Conservation (phyloP, 2,888 invertebrate genomes). For the Mycalesis mineus region DNA sequence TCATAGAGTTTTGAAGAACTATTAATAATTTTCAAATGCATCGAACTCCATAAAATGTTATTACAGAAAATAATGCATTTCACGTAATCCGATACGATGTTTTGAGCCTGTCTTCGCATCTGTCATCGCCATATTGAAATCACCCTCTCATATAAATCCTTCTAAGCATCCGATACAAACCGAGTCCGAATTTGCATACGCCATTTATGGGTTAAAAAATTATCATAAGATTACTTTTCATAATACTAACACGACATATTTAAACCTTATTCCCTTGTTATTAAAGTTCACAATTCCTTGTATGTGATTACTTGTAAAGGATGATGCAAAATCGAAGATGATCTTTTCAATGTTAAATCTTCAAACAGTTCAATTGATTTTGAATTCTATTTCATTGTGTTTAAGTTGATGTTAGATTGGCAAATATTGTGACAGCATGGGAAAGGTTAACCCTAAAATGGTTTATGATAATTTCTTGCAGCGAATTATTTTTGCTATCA, state of each 20-base stretch:
- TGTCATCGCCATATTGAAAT: constrained; percentile 68
- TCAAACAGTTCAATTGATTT: neutral
- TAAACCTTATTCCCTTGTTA: neutral
- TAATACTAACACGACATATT: neutral
- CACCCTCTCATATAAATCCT: constrained; percentile 46
- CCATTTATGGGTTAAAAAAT: constrained; percentile 66
- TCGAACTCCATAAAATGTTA: neutral
- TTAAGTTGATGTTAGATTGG: constrained; percentile 31
- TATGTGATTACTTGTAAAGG: constrained; percentile 13
- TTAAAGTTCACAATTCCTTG: constrained; percentile 30
- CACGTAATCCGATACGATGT: constrained; percentile 57
- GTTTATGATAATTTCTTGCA: constrained; percentile 65
- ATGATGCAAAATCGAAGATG: constrained; percentile 33
- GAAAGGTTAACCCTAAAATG: constrained; percentile 62
- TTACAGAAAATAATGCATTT: constrained; percentile 13
- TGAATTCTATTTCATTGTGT: neutral
- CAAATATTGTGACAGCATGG: constrained; percentile 36
- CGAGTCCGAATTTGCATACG: constrained; percentile 64
- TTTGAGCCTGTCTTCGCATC: constrained; percentile 57
- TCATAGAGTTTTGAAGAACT: no score
- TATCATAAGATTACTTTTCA: constrained; percentile 43
- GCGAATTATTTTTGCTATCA: constrained; percentile 74
- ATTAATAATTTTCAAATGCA: constrained; percentile 1
- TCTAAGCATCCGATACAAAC: constrained; percentile 36
- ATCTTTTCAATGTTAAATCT: constrained; percentile 36